Conservation (phyloP, 2,888 invertebrate genomes). For the Orthosia cruda region DNA sequence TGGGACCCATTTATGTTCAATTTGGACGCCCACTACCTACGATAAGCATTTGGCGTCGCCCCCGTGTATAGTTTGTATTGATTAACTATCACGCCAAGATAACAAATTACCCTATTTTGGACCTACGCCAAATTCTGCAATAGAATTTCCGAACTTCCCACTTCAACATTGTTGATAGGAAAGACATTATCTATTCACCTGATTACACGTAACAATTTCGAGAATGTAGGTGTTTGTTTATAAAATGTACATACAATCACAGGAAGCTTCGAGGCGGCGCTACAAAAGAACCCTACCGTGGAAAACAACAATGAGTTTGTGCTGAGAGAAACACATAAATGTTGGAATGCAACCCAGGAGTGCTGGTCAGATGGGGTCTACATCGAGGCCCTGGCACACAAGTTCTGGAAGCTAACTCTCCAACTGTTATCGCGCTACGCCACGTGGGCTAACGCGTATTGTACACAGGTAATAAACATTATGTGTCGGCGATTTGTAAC, state of each 20-base stretch:
- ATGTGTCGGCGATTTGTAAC: constrained; percentile 38
- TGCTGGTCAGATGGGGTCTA: constrained; percentile 96
- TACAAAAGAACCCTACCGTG: constrained; percentile 80
- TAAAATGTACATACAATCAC: constrained; percentile 60
- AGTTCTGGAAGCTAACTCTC: constrained; percentile 97
- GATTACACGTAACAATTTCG: constrained; percentile 33
- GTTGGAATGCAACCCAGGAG: constrained; percentile 88
- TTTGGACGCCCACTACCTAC: constrained; percentile 4
- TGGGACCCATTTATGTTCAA: constrained; percentile 9
- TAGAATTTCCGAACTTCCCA: constrained; percentile 2
- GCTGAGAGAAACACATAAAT: constrained; percentile 87
- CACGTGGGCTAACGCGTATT: constrained; percentile 93
- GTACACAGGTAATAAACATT: constrained; percentile 82
- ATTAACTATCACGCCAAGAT: constrained; percentile 17
- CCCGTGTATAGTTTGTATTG: not conserved
- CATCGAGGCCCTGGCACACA: constrained; percentile 95
- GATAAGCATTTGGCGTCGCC: not conserved
- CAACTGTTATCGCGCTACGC: constrained; percentile 96
- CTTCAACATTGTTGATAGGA: constrained; percentile 23
- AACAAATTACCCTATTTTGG: constrained; percentile 18
- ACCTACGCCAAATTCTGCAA: constrained; percentile 19
- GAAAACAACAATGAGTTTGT: constrained; percentile 84
- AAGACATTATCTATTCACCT: constrained; percentile 14
- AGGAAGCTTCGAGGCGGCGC: constrained; percentile 87
- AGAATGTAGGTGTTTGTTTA: constrained; percentile 60